Conservation (phyloP, 53 echinoderm and acorn worm genomes). For the Pentamera pediparva region DNA sequence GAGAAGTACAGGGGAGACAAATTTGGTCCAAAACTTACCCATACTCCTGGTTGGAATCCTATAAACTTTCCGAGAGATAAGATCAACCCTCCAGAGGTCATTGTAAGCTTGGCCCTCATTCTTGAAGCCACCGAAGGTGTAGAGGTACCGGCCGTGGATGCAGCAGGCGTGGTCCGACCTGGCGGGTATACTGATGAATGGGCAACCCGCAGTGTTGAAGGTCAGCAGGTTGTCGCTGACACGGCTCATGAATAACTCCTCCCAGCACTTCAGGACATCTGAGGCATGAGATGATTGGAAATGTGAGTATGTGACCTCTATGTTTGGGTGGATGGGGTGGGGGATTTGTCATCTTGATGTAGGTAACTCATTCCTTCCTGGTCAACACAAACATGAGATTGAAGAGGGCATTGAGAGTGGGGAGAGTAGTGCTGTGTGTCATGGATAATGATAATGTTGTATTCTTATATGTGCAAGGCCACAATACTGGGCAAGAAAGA, state of each 20-base stretch:
- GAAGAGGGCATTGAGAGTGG: too few relatives aligned
- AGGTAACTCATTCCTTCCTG: too few relatives aligned
- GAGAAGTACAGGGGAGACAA: too few relatives aligned
- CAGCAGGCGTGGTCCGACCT: slow-evolving; percentile 21
- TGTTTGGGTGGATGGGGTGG: too few relatives aligned
- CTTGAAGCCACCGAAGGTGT: slow-evolving; percentile 17
- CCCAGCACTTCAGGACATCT: slow-evolving; percentile 6
- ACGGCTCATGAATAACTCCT: slow-evolving; percentile 1
- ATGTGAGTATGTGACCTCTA: too few relatives aligned
- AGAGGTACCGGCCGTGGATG: slow-evolving; percentile 6
- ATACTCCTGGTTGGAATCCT: slow-evolving; percentile 3
- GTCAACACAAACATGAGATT: too few relatives aligned
- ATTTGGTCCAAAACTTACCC: not conserved
- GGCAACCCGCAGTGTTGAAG: slow-evolving; percentile 7
- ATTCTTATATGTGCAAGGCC: too few relatives aligned
- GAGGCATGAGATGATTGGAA: too few relatives aligned
- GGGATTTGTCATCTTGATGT: too few relatives aligned
- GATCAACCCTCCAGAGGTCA: slow-evolving; percentile 14
- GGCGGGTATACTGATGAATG: slow-evolving; percentile 22
- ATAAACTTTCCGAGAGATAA: slow-evolving; percentile 11
- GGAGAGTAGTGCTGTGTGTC: too few relatives aligned
- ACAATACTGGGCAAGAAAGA: too few relatives aligned
- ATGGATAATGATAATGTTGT: too few relatives aligned
- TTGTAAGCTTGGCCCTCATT: slow-evolving; percentile 31
- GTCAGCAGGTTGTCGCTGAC: not conserved